Percentiles rank a stretch among this genome's conserved stretches.
phyloP scores from a whole-genome alignment of 2,888 invertebrate species.

The Lamproptera curius region DNA sequence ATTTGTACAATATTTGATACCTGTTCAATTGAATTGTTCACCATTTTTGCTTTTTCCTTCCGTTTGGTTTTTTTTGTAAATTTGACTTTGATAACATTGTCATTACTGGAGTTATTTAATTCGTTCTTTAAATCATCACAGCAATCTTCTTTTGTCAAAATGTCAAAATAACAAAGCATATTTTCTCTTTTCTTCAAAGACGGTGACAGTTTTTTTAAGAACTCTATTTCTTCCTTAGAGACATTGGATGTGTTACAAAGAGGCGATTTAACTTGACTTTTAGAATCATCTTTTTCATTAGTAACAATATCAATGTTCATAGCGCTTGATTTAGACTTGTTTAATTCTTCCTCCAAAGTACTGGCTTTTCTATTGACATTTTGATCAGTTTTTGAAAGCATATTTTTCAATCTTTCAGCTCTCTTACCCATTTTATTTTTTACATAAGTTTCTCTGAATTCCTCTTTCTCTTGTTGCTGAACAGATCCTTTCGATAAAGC shows the following conservation, averaged over 20 bases:
- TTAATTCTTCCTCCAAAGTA: no score
- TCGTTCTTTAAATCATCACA: slow-evolving; percentile 32
- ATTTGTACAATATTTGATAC: slow-evolving; percentile 18
- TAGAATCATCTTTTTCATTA: slow-evolving; percentile 13
- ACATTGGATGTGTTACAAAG: slow-evolving; percentile 29
- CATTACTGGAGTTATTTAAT: slow-evolving; percentile 28
- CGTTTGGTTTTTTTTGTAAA: slow-evolving; percentile 47
- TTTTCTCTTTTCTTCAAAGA: slow-evolving; percentile 79
- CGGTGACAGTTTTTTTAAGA: slow-evolving; percentile 74
- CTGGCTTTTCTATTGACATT: slow-evolving; percentile 33
- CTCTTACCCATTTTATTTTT: slow-evolving; percentile 79
- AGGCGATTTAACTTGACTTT: slow-evolving; percentile 17
- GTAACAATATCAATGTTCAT: no score
- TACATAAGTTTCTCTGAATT: slow-evolving; percentile 76
- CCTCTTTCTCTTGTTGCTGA: slow-evolving; percentile 77
- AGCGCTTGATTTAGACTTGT: slow-evolving; percentile 18
- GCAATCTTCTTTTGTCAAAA: slow-evolving; percentile 55
- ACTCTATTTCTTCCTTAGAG: slow-evolving; percentile 59
- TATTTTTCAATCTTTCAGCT: slow-evolving; percentile 74
- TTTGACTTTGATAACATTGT: slow-evolving; percentile 54
- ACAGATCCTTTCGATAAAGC: slow-evolving; percentile 80
- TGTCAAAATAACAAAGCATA: slow-evolving; percentile 79
- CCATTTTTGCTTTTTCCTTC: slow-evolving; percentile 39
- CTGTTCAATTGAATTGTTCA: slow-evolving; percentile 31
- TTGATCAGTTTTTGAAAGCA: slow-evolving; percentile 50